Conservation (phyloP, 2,113 vertebrate genomes). For the Rhea americana region DNA sequence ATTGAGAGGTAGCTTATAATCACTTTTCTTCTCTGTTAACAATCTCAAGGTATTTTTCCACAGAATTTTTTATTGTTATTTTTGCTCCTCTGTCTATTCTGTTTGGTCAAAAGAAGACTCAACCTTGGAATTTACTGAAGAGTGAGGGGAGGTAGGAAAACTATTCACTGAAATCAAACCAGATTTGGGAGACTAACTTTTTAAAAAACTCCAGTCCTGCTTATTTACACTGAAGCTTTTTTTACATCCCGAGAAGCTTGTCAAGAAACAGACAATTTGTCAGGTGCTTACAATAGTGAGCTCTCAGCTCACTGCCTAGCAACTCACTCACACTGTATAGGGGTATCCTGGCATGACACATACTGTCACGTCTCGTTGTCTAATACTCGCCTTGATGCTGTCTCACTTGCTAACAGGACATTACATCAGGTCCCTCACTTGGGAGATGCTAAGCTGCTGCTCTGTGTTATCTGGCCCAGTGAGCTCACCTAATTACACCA, state of each 20-base stretch:
- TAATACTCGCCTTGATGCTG: not conserved
- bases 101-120: not conserved
- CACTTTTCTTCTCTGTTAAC: not conserved
- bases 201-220: not conserved
- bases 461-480: not conserved
- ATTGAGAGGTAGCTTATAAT: not conserved
- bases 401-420: not conserved
- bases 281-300: not conserved
- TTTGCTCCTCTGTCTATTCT: not conserved
- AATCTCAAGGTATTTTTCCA: not conserved
- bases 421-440: not conserved
- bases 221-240: not conserved
- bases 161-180: not conserved
- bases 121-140: not conserved
- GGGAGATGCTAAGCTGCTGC: not conserved
- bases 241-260: not conserved
- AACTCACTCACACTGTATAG: not conserved
- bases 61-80: not conserved
- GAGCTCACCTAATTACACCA: not conserved
- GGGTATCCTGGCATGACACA: conserved; percentile 1
- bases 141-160: not conserved
- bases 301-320: conserved; percentile 39
- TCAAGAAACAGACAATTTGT: not conserved
- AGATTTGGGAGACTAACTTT: not conserved
- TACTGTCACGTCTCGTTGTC: not conserved